phyloP scores from a whole-genome alignment of 2,888 invertebrate genomes.

The Mythimna ferrago region DNA sequence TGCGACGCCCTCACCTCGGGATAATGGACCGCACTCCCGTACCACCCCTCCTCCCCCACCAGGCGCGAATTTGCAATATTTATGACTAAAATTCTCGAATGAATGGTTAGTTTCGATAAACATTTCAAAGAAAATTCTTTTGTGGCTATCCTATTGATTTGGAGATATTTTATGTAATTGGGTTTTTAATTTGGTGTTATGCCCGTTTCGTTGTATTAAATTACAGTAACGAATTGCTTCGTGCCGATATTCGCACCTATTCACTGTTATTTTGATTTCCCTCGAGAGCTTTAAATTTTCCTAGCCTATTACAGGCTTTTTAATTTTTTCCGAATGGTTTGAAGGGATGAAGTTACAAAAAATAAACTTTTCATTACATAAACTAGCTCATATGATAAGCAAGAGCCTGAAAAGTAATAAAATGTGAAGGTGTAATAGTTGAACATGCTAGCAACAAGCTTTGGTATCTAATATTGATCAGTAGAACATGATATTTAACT shows the following conservation, averaged over 20 bases:
- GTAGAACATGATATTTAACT: constrained; percentile 50
- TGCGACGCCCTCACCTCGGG: constrained; percentile 84
- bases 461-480: constrained; percentile 43
- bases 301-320: constrained; percentile 31
- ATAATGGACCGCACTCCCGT: constrained; percentile 84
- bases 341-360: constrained; percentile 1
- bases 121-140: constrained; percentile 21
- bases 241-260: constrained; percentile 44
- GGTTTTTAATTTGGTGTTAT: constrained; percentile 19
- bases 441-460: constrained; percentile 20
- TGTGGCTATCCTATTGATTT: constrained; percentile 5
- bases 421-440: neutral
- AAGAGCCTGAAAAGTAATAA: neutral
- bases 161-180: constrained; percentile 1
- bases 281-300: constrained; percentile 51
- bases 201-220: constrained; percentile 14
- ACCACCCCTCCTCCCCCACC: constrained; percentile 51
- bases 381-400: neutral
- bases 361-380: neutral
- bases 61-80: constrained; percentile 65
- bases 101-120: constrained; percentile 40
- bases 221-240: constrained; percentile 34
- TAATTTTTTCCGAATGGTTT: constrained; percentile 40
- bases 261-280: constrained; percentile 57
- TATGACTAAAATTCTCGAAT: constrained; percentile 50